Percentiles rank a stretch among this genome's conserved stretches.
phyloP scores from a whole-genome alignment of 2,113 vertebrate genomes.

The Laticauda laticaudata region DNA sequence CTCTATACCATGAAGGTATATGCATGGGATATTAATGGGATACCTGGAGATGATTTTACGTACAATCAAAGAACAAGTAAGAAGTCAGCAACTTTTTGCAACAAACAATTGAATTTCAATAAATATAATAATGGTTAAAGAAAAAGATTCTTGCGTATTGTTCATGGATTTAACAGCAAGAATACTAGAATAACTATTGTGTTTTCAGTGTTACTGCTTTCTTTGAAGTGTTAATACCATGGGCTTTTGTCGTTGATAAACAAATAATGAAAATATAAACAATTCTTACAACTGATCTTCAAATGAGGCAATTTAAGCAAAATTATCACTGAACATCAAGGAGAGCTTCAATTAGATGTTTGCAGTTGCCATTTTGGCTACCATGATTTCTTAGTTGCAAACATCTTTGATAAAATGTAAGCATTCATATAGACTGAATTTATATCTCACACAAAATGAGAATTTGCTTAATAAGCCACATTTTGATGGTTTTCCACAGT shows the following conservation, averaged over 20 bases:
- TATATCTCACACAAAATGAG: neutral
- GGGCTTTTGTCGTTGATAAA: neutral
- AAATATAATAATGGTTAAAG: neutral
- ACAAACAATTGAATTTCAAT: neutral
- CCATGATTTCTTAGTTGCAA: neutral
- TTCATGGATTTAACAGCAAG: neutral
- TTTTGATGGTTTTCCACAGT: neutral
- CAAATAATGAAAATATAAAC: neutral
- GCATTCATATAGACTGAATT: neutral
- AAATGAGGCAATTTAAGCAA: neutral
- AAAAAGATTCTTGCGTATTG: neutral
- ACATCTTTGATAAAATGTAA: neutral
- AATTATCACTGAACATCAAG: neutral
- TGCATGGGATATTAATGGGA: slow-evolving; percentile 80
- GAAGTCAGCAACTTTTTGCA: slow-evolving; percentile 25
- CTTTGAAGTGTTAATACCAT: neutral
- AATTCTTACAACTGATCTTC: neutral
- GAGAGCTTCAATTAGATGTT: neutral
- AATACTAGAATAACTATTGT: neutral
- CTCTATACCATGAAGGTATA: slow-evolving; percentile 83
- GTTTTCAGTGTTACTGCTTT: neutral
- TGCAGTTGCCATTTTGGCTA: neutral
- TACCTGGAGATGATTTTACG: slow-evolving; percentile 80
- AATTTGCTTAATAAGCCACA: neutral
- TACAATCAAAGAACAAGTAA: slow-evolving; percentile 89